Evolutionary conservation across 2,113 vertebrate species (phyloP).

Genomic region (Brachionichthys hirsutus): DNA sequence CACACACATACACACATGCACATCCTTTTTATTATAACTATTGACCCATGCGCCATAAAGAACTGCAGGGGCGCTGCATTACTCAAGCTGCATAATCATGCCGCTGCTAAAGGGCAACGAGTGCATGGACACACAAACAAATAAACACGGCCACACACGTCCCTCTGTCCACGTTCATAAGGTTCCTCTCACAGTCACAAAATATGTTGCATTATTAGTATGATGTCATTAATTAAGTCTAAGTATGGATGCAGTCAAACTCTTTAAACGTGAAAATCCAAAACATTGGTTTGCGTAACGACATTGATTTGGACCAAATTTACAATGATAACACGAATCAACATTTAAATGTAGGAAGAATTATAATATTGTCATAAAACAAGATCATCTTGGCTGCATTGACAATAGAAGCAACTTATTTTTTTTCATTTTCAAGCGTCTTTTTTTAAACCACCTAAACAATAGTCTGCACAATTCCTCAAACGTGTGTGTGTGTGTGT

Average conservation of each 20-base stretch:
- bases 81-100: constrained; percentile 57
- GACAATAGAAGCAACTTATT: no score
- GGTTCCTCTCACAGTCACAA: neutral
- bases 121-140: constrained; percentile 18
- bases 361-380: no score
- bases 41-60: constrained; percentile 73
- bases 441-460: no score
- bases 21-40: constrained; percentile 78
- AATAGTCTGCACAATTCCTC: no score
- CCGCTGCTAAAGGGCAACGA: constrained; percentile 40
- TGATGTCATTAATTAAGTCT: neutral
- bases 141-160: constrained; percentile 15
- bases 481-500: constrained; percentile 16
- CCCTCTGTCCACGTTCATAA: neutral
- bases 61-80: constrained; percentile 58
- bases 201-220: neutral
- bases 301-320: no score
- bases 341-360: no score
- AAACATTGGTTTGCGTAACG: no score
- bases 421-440: no score
- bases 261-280: no score
- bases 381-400: no score
- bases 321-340: no score
- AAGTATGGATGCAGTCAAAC: neutral
- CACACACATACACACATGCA: constrained; percentile 66